Conservation (phyloP, 2,797 vertebrate species). For the Nyctalus aviator region DNA sequence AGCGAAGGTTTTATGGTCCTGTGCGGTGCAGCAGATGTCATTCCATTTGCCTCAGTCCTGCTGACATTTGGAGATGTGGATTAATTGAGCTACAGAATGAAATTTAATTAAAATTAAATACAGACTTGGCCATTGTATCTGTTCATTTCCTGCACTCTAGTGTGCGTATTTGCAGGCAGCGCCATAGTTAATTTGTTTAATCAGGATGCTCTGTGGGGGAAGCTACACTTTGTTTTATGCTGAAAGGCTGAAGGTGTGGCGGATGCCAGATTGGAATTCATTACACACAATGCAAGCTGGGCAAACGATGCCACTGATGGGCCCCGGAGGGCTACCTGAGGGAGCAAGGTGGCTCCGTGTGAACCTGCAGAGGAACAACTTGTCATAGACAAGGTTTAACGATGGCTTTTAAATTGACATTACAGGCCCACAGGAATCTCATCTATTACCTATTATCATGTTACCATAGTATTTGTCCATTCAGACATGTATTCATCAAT, state of each 20-base stretch:
- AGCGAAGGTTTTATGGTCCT: slow-evolving; percentile 94
- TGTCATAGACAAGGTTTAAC: slow-evolving; percentile 57
- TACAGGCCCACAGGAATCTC: slow-evolving; percentile 72
- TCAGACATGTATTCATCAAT: slow-evolving; percentile 1
- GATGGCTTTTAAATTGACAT: slow-evolving; percentile 65
- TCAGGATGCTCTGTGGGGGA: slow-evolving; percentile 92
- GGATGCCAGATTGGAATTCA: slow-evolving; percentile 88
- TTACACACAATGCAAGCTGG: slow-evolving; percentile 73
- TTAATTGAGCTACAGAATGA: slow-evolving; percentile 94
- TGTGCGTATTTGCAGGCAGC: slow-evolving; percentile 90
- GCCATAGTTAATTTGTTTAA: slow-evolving; percentile 95
- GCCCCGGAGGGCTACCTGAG: slow-evolving; percentile 79
- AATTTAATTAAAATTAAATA: slow-evolving; percentile 97
- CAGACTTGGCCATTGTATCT: slow-evolving; percentile 92
- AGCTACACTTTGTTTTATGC: slow-evolving; percentile 89
- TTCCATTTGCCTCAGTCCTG: slow-evolving; percentile 98
- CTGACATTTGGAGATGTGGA: slow-evolving; percentile 97
- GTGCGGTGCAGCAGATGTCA: slow-evolving; percentile 96
- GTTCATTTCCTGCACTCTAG: slow-evolving; percentile 88
- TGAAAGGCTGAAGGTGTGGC: slow-evolving; percentile 87
- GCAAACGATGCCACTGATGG: slow-evolving; percentile 86
- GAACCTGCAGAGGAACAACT: slow-evolving; percentile 55
- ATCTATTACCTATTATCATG: slow-evolving; percentile 63
- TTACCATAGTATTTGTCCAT: slow-evolving; percentile 49
- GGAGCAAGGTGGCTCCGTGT: slow-evolving; percentile 57